These are phyloP conservation scores for Ormyrus nitidulus DNA, from an alignment of 2,888 invertebrate species.

Conservation along the genomic window DNA sequence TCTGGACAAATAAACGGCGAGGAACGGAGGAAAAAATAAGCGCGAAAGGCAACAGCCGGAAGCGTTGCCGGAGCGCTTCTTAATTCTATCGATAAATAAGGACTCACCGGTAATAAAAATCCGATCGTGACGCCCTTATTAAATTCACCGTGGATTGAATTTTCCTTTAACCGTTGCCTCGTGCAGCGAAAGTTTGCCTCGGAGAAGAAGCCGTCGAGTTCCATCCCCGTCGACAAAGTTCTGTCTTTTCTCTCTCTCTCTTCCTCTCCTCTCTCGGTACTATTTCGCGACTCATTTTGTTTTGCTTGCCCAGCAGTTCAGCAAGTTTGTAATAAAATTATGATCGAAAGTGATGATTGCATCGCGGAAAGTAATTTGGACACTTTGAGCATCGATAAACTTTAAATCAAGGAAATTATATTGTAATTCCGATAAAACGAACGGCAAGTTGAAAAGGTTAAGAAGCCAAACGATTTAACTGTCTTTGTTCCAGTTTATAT, in stretches of 20 bases:
- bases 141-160: slow-evolving; percentile 59
- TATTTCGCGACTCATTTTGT: slow-evolving; percentile 8
- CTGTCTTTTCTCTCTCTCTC: slow-evolving; percentile 36
- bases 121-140: slow-evolving; percentile 59
- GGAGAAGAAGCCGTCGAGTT: slow-evolving; percentile 47
- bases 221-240: slow-evolving; percentile 50
- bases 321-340: slow-evolving; percentile 55
- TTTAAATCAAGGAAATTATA: slow-evolving; percentile 12
- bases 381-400: slow-evolving; percentile 32
- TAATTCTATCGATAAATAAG: slow-evolving; percentile 66
- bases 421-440: neutral
- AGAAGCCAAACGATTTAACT: no score
- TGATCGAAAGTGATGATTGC: slow-evolving; percentile 50
- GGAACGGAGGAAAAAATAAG: neutral
- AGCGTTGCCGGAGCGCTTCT: slow-evolving; percentile 58
- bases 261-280: slow-evolving; percentile 3
- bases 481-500: no score
- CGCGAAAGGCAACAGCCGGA: slow-evolving; percentile 51
- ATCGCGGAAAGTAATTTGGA: slow-evolving; percentile 44
- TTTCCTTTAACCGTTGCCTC: slow-evolving; percentile 55
- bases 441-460: no score
- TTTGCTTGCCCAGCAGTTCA: slow-evolving; percentile 9
- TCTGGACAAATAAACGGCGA: slow-evolving; percentile 22
- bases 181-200: slow-evolving; percentile 53
- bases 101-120: slow-evolving; percentile 59